Conservation (phyloP, 2,888 invertebrate species). For the Asteroscopus sphinx region DNA sequence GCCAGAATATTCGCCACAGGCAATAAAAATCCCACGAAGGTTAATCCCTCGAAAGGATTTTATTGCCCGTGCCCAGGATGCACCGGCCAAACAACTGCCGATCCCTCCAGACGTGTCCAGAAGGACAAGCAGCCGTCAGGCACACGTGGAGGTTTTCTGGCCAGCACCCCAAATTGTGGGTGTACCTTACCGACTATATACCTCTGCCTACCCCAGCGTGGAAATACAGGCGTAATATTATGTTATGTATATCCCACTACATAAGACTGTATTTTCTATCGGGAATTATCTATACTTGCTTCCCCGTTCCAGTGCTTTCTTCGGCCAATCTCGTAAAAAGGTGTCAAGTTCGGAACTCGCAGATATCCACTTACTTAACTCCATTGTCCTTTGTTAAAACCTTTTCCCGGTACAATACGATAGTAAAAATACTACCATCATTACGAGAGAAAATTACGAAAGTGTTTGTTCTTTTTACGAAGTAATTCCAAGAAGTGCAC, state of each 20-base stretch:
- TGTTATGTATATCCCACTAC: background rate
- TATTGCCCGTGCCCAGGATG: too few relatives aligned
- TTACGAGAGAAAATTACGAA: conserved; percentile 28
- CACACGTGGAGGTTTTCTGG: too few relatives aligned
- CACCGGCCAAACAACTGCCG: too few relatives aligned
- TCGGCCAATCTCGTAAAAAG: conserved; percentile 44
- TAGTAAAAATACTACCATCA: conserved; percentile 26
- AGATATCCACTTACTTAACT: conserved; percentile 51
- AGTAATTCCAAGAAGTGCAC: conserved; percentile 69
- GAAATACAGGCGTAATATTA: too few relatives aligned
- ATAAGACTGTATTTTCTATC: conserved; percentile 9
- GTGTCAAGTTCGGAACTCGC: conserved; percentile 32
- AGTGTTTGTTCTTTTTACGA: conserved; percentile 22
- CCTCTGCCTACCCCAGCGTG: too few relatives aligned
- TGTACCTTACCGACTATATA: too few relatives aligned
- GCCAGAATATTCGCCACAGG: too few relatives aligned
- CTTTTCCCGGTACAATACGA: conserved; percentile 34
- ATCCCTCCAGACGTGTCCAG: too few relatives aligned
- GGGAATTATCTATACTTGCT: conserved; percentile 17
- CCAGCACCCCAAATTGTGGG: too few relatives aligned
- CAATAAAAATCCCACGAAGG: too few relatives aligned
- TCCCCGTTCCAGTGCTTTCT: conserved; percentile 8
- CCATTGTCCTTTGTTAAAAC: conserved; percentile 34
- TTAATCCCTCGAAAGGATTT: too few relatives aligned
- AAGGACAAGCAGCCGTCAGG: too few relatives aligned